Conservation (phyloP, 1,140 invertebrate species). For the Sarcophaga bullata region DNA sequence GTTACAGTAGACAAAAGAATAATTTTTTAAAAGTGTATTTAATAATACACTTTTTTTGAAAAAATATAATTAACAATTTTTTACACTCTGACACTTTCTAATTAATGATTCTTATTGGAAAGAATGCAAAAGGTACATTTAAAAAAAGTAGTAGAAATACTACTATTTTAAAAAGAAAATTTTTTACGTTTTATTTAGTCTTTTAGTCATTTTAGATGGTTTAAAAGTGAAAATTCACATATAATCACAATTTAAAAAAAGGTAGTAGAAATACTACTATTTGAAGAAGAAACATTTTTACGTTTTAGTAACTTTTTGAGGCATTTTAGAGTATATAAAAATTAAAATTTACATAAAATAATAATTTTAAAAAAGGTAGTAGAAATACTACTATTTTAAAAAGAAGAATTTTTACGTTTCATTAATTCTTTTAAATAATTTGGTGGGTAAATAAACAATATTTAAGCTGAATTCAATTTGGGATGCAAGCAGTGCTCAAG, state of each 20-base stretch:
- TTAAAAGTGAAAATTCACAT: not conserved
- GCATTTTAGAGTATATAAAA: not conserved
- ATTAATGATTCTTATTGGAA: too few species aligned
- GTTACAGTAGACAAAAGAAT: too few species aligned
- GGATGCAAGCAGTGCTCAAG: too few species aligned
- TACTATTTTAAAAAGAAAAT: not conserved
- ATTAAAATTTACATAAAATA: not conserved
- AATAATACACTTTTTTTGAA: too few species aligned
- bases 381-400: not conserved
- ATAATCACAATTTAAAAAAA: not conserved
- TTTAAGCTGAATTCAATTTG: too few species aligned
- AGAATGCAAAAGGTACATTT: not conserved
- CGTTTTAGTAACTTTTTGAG: not conserved
- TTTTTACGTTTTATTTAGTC: not conserved
- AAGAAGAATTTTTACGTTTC: not conserved
- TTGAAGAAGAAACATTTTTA: not conserved
- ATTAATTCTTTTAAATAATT: too few species aligned
- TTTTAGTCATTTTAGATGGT: too few species aligned
- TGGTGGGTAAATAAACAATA: too few species aligned
- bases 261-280: not conserved
- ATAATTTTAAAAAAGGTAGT: not conserved
- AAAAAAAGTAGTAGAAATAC: not conserved
- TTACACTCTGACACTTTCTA: too few species aligned
- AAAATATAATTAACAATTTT: too few species aligned
- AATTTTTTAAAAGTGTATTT: too few species aligned